Base-by-base conservation (phyloP, 2,113 vertebrate species). In the Lycaon pictus region DNA sequence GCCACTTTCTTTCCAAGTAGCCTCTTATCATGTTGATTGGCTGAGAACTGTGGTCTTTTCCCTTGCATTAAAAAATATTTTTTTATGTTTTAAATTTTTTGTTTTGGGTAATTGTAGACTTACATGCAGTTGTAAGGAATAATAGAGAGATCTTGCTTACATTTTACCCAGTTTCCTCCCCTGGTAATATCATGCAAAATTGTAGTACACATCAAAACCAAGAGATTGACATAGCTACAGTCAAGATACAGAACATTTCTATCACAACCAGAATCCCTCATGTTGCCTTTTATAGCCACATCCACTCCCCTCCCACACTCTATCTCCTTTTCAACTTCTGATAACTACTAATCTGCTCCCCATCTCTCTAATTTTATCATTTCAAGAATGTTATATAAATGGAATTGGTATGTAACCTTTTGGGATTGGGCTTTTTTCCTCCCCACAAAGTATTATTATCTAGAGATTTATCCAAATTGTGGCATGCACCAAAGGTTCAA, bases 301-400 rank as follows among this genome's bases (percentile, higher is more conserved):
- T 12, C 25, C 43, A 62, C 32, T 60, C 69, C 67, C 51, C n/a
- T 94, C 74, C 48, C 80, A 76, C 53, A 51, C 56, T n/a, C 43
- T 27, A 27, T 19, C 37, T 58, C 3, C 1, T 69, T 20, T 88
- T 55, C 32, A 63, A 83, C 35, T 43, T 83, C 85, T 84, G 53
- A 71, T 23, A 63, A 67, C 29, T 83, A 65, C 58, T 81, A 13
- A 87, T 88, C 43, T 35, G 15, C n/a, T 88, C 10, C 85, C 9
- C 16, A 63, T 88, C 55, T 92, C 67, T 84, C 11, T 83, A 58
- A 74, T 93, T 37, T 82, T 91, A 32, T 82, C 43, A 92, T 88
- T 88, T 90, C 15, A 82, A 69, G 19, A 77, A 76, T 65, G 23
- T 63, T 62, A 32, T 63, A 80, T 80, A 79, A 56, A 16, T 65